Evolutionary conservation across 2,113 vertebrate species (phyloP).

Genomic region (Fregetta grallaria): DNA sequence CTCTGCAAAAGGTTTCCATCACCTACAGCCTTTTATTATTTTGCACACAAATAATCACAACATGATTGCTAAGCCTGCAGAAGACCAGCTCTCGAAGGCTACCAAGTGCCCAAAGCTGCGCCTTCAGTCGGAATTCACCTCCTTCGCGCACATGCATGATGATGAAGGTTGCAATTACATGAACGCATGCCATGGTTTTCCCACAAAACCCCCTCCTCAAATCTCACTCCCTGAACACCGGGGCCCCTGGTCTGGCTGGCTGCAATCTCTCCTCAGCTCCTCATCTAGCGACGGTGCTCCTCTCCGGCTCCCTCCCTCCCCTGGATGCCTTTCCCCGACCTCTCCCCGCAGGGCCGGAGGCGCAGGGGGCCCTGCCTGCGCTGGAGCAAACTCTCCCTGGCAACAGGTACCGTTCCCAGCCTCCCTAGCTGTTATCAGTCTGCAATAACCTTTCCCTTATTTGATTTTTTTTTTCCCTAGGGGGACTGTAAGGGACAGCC

Average conservation of each 20-base stretch:
- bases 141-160: fast-evolving
- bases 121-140: fast-evolving
- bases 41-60: not conserved
- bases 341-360: not conserved
- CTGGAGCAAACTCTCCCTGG: conserved; percentile 8
- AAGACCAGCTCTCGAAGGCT: not conserved
- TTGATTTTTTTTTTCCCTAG: not conserved
- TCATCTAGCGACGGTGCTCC: not conserved
- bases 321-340: not conserved
- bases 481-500: not conserved
- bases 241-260: not conserved
- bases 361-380: not conserved
- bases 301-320: not conserved
- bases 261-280: not conserved
- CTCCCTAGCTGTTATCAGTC: conserved; percentile 39
- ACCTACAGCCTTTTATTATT: not conserved
- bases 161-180: not conserved
- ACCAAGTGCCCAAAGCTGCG: not conserved
- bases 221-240: not conserved
- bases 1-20: not conserved
- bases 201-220: not conserved
- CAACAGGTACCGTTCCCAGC: not conserved
- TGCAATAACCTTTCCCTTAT: conserved; percentile 41
- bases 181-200: not conserved
- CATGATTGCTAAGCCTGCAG: not conserved